Evolutionary conservation across 2,888 invertebrate species (phyloP).

Genomic region (Mystacides longicornis): DNA sequence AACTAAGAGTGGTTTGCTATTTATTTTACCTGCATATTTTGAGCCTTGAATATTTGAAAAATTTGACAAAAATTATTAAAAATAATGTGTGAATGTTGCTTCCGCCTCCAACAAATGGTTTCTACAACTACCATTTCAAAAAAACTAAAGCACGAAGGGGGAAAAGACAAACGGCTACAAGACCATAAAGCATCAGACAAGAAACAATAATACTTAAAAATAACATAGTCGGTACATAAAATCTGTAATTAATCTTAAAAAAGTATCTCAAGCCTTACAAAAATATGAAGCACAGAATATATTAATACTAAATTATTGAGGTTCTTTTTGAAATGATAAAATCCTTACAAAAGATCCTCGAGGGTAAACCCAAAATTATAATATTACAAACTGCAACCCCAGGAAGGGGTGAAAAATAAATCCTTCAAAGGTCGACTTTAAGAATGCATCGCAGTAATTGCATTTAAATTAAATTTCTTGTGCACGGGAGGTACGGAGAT

Average conservation of each 20-base stretch:
- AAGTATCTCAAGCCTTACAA: not conserved
- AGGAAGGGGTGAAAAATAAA: conserved; percentile 18
- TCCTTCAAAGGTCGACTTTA: too few relatives aligned
- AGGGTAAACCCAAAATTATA: conserved; percentile 11
- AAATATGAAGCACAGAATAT: not conserved
- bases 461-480: conserved; percentile 19
- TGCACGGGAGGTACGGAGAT: not conserved
- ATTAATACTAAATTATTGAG: not conserved
- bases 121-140: too few relatives aligned
- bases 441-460: conserved; percentile 22
- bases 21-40: too few relatives aligned
- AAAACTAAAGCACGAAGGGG: too few relatives aligned
- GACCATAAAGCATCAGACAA: not conserved
- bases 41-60: too few relatives aligned
- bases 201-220: too few relatives aligned
- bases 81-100: too few relatives aligned
- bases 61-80: too few relatives aligned
- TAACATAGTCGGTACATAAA: not conserved
- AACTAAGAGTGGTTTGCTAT: too few relatives aligned
- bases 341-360: not conserved
- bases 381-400: conserved; percentile 7
- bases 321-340: not conserved
- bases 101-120: too few relatives aligned
- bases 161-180: not conserved
- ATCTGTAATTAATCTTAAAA: not conserved